Evolutionary conservation across 1,140 invertebrate species (phyloP), one percentile per base, ranked within the genome.

Genomic region (Drosophila biarmipes): DNA sequence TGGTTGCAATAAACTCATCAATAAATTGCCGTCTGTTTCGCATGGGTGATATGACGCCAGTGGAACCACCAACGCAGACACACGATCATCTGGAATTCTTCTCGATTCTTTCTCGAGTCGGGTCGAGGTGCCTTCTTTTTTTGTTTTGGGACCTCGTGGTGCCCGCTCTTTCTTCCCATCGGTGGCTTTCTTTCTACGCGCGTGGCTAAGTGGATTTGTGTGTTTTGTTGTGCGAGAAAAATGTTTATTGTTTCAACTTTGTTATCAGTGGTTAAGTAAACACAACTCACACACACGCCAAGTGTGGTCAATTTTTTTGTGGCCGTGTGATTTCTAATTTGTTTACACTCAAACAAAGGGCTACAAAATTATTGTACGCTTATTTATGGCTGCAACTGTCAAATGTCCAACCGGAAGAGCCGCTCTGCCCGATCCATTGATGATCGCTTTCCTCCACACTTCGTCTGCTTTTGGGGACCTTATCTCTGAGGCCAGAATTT

Each of bases 231-330:
- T 75, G 84, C 78, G 80, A 87, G 90, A 91, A 90, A 91, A 91
- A 91, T 91, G 90, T 91, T 91, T 91, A 91, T 91, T 91, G 90
- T 91, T 91, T 91, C 90, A 91, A 91, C 89, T 81, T 91, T 91
- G 86, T 91, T 91, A 91, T 91, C 90, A 91, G 72, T 53, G 72
- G 64, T 75, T 85, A 78, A 91, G 79, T 86, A 91, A 90, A 90
- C 84, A 86, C 57, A 63, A 49, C 40, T 27, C 29, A 37, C 49
- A 37, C 27, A n/a, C 53, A 27, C 51, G 15, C 52, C 31, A 40
- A 80, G 56, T 69, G 73, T 74, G 80, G 64, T 86, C 82, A 78
- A 73, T 49, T 49, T 48, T 48, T 48, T 48, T 31, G 46, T 49
- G 46, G 46, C 53, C 42, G 51, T 90, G 89, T 81, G 76, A 86